A percentile compares a stretch with the other conserved stretches of the same genome.
Conservation (phyloP, 2,797 vertebrate species). For the Nyctibius grandis region DNA sequence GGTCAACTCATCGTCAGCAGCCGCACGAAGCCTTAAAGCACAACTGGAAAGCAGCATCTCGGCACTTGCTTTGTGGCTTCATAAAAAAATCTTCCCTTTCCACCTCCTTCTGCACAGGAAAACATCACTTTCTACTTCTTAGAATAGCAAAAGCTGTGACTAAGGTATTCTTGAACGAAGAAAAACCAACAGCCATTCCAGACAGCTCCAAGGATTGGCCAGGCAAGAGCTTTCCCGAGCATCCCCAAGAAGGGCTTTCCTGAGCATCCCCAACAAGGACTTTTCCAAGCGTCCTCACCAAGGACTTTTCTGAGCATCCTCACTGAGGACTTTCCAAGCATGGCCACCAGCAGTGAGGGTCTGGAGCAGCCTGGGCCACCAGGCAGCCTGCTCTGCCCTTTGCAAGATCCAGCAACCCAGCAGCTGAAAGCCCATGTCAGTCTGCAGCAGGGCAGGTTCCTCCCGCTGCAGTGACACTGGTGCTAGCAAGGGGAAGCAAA, state of each 20-base stretch:
- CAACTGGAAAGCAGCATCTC: not conserved
- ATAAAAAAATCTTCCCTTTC: not conserved
- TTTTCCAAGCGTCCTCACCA: not conserved
- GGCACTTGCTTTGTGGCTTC: not conserved
- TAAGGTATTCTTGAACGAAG: not conserved
- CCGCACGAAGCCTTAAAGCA: not conserved
- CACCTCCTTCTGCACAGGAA: not conserved
- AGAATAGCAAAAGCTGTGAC: not conserved
- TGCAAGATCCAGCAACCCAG: not conserved
- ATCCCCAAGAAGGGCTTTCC: not conserved
- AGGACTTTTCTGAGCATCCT: not conserved
- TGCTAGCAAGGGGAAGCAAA: not conserved
- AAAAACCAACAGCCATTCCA: not conserved
- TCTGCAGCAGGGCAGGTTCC: not conserved
- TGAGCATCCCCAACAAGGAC: not conserved
- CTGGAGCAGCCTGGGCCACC: not conserved
- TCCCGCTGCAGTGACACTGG: not conserved
- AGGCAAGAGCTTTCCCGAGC: fast-evolving
- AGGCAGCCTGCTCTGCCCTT: not conserved
- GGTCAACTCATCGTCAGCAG: not conserved
- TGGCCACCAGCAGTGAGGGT: not conserved
- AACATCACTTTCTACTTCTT: not conserved
- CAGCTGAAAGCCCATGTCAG: not conserved
- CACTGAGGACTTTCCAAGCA: not conserved
- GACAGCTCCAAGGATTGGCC: not conserved